Conservation (phyloP, 2,113 vertebrate genomes). For the Cheirogaleus medius region DNA sequence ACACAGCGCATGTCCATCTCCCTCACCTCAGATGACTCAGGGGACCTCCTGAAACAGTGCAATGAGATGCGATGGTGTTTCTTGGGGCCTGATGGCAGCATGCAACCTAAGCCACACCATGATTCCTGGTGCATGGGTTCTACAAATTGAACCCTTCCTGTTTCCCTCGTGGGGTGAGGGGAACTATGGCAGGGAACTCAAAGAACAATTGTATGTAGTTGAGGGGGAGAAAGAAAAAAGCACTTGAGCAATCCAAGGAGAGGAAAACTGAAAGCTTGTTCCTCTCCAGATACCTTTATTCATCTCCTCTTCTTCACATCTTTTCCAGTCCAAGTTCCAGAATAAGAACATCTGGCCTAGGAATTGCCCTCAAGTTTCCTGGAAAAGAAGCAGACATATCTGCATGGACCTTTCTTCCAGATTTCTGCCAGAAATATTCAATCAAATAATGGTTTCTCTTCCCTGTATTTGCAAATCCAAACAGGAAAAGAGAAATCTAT, state of each 20-base stretch:
- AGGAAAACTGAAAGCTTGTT: neutral
- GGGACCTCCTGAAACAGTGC: no score
- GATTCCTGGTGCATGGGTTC: neutral
- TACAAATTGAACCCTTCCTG: neutral
- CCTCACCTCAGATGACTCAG: neutral
- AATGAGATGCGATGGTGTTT: fast-evolving
- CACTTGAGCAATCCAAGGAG: neutral
- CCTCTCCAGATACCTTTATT: no score
- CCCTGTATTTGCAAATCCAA: neutral
- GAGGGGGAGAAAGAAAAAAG: neutral
- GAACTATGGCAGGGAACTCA: fast-evolving
- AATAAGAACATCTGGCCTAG: neutral
- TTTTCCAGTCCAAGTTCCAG: neutral
- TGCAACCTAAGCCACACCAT: neutral
- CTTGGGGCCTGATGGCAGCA: fast-evolving
- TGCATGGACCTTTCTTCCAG: neutral
- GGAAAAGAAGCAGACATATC: neutral
- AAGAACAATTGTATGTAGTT: neutral
- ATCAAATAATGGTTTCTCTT: neutral
- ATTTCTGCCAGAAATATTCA: neutral
- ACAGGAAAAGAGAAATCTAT: neutral
- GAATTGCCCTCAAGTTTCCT: neutral
- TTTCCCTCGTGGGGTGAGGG: fast-evolving
- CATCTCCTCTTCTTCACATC: neutral
- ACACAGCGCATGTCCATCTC: fast-evolving